Base-by-base conservation (phyloP, 2,888 invertebrate species). In the Diarsia brunnea region DNA sequence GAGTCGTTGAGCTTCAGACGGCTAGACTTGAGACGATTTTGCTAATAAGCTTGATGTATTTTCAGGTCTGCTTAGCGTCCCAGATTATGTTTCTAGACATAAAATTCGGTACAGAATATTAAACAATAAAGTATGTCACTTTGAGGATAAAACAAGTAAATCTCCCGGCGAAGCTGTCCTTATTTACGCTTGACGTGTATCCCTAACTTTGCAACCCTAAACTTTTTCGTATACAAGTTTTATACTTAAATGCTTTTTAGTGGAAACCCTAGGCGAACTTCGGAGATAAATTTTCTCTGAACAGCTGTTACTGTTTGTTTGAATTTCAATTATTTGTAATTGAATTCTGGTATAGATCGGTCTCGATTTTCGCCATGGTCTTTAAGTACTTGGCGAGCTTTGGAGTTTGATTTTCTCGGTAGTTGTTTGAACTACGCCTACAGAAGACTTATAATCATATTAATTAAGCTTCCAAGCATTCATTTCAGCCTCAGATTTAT, bases 141-240 rank as follows among this genome's bases (percentile, higher is more conserved):
- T 64, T 65, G 51, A 61, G 27, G 43, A 43, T 49, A 49, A 63
- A 69, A 31, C 11, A n/a, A 79, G 31, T 43, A 53, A 72, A 71
- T 69, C 51, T 70, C 24, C 38, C 21, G 55, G 24, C 43, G n/a
- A 67, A 47, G 24, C 63, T 64, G 55, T 81, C 74, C 38, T 47
- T 67, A 65, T 71, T 73, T 69, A 86, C 45, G 68, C 79, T 75
- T 67, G 77, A 69, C 76, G 65, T 74, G 76, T 79, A 71, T 60
- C n/a, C 73, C 38, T 38, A 87, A 87, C 78, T 83, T 88, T 47
- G 11, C 11, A 64, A 68, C 67, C 73, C 67, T 55, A 66, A 81
- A 81, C 47, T 84, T 82, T 75, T 75, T 79, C 73, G 61, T 51
- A 31, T 31, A 79, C 27, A 88, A 88, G 66, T 87, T 87, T 82